Evolutionary conservation across 2,797 vertebrate genomes (phyloP).

Genomic region (Sphenodon punctatus): DNA sequence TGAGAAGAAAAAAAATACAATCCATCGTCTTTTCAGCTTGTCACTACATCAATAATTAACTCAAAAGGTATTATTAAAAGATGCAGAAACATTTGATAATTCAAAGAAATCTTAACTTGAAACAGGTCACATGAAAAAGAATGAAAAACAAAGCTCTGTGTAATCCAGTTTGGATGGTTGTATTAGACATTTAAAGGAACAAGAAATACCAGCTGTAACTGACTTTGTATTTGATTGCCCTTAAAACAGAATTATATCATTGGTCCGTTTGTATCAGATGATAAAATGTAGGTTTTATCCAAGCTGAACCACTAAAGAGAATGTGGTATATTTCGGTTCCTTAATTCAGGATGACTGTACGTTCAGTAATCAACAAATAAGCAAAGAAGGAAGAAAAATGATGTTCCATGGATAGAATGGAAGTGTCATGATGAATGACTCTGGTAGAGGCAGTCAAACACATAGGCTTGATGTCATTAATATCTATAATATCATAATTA

Average conservation of each 20-base stretch:
- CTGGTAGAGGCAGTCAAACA: conserved; percentile 69
- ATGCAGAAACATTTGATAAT: conserved; percentile 77
- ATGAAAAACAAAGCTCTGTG: conserved; percentile 54
- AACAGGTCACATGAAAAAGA: conserved; percentile 70
- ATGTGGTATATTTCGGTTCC: background rate
- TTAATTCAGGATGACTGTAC: conserved; percentile 32
- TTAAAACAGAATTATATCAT: conserved; percentile 16
- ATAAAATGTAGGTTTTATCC: conserved; percentile 18
- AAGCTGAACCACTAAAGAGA: conserved; percentile 12
- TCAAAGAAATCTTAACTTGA: conserved; percentile 74
- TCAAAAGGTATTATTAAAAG: conserved; percentile 66
- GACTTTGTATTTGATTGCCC: conserved; percentile 9
- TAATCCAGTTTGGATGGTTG: conserved; percentile 28
- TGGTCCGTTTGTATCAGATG: conserved; percentile 25
- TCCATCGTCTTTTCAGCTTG: conserved; percentile 68
- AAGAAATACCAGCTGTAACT: background rate
- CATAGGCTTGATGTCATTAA: conserved; percentile 72
- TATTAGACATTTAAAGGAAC: conserved; percentile 12
- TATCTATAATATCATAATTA: conserved; percentile 78
- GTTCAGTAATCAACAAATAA: conserved; percentile 43
- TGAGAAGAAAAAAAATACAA: conserved; percentile 43
- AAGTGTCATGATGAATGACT: conserved; percentile 63
- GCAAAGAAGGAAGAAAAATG: conserved; percentile 44
- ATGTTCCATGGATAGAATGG: conserved; percentile 23
- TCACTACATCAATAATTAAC: conserved; percentile 76